Percentiles rank a stretch among this genome's conserved stretches.
Conservation (phyloP, 2,888 invertebrate species). For the Cremastobaeus sp. region DNA sequence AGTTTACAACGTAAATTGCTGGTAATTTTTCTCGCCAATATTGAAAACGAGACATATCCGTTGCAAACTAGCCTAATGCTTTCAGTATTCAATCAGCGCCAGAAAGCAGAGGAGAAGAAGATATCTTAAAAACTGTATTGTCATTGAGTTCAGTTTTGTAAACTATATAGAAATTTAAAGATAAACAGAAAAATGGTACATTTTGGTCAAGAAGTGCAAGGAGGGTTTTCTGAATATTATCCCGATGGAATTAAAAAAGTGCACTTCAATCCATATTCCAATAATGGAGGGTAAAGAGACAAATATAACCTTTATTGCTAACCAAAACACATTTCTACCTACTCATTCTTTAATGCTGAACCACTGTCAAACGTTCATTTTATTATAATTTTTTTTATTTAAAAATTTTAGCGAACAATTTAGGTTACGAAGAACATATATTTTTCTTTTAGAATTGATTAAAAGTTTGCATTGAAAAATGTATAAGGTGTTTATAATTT, state of each 20-base stretch:
- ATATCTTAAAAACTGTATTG: too few relatives aligned
- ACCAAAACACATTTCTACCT: not conserved
- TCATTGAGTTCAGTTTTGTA: too few relatives aligned
- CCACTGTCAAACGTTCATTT: not conserved
- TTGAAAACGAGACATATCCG: too few relatives aligned
- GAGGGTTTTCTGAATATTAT: slow-evolving; percentile 77
- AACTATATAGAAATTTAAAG: too few relatives aligned
- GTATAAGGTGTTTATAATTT: too few relatives aligned
- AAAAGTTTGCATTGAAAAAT: not conserved
- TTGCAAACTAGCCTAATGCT: too few relatives aligned
- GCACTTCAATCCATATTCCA: slow-evolving; percentile 84
- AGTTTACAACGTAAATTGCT: too few relatives aligned
- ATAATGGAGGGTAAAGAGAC: slow-evolving; percentile 88
- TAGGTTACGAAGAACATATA: not conserved
- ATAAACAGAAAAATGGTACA: slow-evolving; percentile 73
- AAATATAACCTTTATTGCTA: slow-evolving; percentile 13
- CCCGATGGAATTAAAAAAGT: slow-evolving; percentile 79
- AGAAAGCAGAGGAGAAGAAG: too few relatives aligned
- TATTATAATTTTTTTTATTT: not conserved
- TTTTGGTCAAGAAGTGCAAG: slow-evolving; percentile 70
- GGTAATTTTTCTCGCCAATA: too few relatives aligned
- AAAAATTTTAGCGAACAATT: not conserved
- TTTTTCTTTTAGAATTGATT: not conserved
- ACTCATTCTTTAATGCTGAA: not conserved
- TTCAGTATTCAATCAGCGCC: too few relatives aligned